Evolutionary conservation across 2,113 vertebrate species (phyloP).

Genomic region (Corapipo altera): DNA sequence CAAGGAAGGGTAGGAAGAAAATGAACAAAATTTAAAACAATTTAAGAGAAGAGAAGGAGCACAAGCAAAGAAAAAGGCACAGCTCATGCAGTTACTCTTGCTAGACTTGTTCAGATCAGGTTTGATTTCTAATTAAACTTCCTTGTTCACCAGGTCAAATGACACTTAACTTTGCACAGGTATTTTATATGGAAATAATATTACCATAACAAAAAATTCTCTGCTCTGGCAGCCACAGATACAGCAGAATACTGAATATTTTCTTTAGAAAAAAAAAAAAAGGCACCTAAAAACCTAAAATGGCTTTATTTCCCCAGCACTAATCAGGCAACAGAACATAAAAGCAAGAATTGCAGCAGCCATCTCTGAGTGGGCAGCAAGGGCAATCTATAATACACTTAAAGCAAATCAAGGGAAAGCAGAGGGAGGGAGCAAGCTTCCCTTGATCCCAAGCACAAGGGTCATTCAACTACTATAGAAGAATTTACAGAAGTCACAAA

Average conservation of each 20-base stretch:
- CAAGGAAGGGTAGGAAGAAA: background rate
- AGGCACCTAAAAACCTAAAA: background rate
- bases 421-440: background rate
- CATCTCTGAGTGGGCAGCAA: background rate
- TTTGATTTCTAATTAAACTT: constrained; percentile 23
- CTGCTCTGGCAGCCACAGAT: background rate
- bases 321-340: background rate
- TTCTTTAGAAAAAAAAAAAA: background rate
- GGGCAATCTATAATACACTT: background rate
- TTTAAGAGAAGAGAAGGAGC: background rate
- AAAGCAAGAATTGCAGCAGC: constrained; percentile 9
- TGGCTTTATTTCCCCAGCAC: background rate
- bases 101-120: background rate
- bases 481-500: background rate
- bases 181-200: background rate
- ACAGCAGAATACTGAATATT: background rate
- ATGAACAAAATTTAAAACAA: background rate
- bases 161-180: background rate
- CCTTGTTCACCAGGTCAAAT: background rate
- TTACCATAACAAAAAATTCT: background rate
- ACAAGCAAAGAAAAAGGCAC: background rate
- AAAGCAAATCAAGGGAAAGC: background rate
- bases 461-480: background rate
- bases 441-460: background rate
- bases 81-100: background rate